Percentiles rank a stretch among this genome's conserved stretches.
Evolutionary conservation across 2,888 invertebrate genomes (phyloP).

Genomic region (Xylota sylvarum): DNA sequence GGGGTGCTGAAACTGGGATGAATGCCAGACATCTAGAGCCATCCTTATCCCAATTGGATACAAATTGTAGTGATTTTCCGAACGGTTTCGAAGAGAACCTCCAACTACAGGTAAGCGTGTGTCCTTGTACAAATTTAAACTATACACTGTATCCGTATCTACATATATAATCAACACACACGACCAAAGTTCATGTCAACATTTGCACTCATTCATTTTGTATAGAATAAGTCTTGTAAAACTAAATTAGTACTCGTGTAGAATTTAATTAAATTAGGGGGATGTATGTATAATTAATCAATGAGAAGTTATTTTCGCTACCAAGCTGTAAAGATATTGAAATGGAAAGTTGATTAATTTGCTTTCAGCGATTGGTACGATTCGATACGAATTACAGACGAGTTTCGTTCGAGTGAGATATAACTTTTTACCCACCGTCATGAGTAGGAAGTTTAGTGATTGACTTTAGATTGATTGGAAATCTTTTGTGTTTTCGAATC

Average conservation of each 20-base stretch:
- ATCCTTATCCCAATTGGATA: conserved; percentile 84
- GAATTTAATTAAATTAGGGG: conserved; percentile 32
- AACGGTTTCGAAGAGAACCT: conserved; percentile 82
- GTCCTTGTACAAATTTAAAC: conserved; percentile 7
- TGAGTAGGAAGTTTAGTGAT: not conserved
- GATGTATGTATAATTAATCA: conserved; percentile 23
- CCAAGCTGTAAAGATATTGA: conserved; percentile 6
- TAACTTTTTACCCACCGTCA: not conserved
- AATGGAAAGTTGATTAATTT: conserved; percentile 22
- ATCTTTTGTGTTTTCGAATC: too few species aligned
- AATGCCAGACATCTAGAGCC: conserved; percentile 83
- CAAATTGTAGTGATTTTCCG: conserved; percentile 80
- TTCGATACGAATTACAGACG: not conserved
- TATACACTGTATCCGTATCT: not conserved
- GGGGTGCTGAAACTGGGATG: conserved; percentile 81
- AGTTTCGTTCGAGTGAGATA: not conserved
- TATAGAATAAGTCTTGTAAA: not conserved
- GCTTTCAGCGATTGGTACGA: conserved; percentile 1
- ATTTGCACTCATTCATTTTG: conserved; percentile 26
- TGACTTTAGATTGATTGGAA: not conserved
- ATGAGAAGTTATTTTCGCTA: conserved; percentile 1
- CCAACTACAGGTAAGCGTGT: conserved; percentile 80
- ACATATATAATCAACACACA: not conserved
- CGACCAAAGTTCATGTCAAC: conserved; percentile 50
- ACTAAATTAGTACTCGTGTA: not conserved